phyloP scores from a whole-genome alignment of 2,888 invertebrate genomes.

The Drymonia ruficornis region DNA sequence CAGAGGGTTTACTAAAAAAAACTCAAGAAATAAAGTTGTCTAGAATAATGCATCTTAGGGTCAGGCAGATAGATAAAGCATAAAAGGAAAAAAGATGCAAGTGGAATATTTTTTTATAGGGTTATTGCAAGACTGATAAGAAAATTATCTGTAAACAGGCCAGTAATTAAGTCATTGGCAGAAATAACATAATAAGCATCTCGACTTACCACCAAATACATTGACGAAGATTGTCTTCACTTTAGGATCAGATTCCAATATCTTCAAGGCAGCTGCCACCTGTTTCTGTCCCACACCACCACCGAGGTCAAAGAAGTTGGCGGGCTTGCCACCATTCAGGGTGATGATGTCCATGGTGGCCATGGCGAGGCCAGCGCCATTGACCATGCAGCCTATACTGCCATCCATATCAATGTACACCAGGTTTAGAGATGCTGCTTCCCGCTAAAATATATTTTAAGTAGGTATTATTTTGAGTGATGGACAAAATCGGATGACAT shows the following conservation, averaged over 20 bases:
- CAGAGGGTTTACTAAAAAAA: no score
- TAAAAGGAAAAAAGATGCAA: background rate
- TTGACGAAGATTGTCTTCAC: conserved; percentile 98
- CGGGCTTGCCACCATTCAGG: conserved; percentile 97
- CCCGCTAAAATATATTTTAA: conserved; percentile 82
- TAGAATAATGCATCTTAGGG: no score
- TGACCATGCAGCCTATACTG: conserved; percentile 98
- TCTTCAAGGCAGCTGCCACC: conserved; percentile 96
- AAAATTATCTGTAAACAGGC: background rate
- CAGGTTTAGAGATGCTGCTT: conserved; percentile 94
- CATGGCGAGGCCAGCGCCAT: conserved; percentile 99
- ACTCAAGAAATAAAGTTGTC: no score
- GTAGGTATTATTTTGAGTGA: no score
- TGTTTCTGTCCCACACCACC: conserved; percentile 98
- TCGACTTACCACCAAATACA: conserved; percentile 92
- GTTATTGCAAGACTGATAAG: background rate
- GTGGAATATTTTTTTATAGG: conserved; percentile 2
- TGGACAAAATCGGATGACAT: no score
- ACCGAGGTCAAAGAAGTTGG: conserved; percentile 99
- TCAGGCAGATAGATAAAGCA: background rate
- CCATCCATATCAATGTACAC: conserved; percentile 99
- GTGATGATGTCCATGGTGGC: conserved; percentile 99
- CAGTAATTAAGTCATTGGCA: background rate
- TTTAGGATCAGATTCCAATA: conserved; percentile 93
- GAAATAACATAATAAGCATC: background rate